A percentile compares a stretch with the other conserved stretches of the same genome.
phyloP scores from a whole-genome alignment of 2,113 vertebrate genomes.

The Piaya cayana region DNA sequence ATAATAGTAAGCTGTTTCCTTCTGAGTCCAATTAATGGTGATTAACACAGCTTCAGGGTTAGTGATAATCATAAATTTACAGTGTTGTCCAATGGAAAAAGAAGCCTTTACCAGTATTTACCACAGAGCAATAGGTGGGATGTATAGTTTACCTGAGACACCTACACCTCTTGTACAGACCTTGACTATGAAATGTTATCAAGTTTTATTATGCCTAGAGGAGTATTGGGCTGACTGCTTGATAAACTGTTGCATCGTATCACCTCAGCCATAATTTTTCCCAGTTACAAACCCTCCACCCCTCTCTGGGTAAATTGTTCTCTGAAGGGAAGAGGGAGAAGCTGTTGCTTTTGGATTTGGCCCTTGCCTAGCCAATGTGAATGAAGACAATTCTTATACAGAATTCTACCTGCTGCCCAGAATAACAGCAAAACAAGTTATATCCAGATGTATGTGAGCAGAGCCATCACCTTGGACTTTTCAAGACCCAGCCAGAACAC shows the following conservation, averaged over 20 bases:
- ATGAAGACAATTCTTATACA: background rate
- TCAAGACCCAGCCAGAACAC: background rate
- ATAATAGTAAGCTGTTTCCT: slow-evolving; percentile 41
- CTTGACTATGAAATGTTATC: background rate
- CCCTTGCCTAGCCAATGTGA: background rate
- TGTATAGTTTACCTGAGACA: background rate
- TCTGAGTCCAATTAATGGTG: background rate
- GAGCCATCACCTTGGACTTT: background rate
- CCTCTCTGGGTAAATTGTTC: background rate
- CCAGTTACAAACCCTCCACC: background rate
- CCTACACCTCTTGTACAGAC: background rate
- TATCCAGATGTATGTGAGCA: background rate
- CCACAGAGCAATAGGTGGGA: background rate
- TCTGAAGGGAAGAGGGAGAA: background rate
- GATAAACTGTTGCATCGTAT: background rate
- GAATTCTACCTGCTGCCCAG: background rate
- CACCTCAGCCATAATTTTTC: background rate
- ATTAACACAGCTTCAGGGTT: background rate
- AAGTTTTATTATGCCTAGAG: background rate
- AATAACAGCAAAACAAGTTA: background rate
- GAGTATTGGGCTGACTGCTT: background rate
- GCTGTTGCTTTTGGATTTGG: background rate
- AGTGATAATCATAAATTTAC: background rate
- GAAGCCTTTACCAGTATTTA: background rate
- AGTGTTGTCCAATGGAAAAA: background rate